A percentile compares a stretch with the other conserved stretches of the same genome.
phyloP scores from a whole-genome alignment of 2,888 invertebrate genomes.

The Chydorus sphaericus region DNA sequence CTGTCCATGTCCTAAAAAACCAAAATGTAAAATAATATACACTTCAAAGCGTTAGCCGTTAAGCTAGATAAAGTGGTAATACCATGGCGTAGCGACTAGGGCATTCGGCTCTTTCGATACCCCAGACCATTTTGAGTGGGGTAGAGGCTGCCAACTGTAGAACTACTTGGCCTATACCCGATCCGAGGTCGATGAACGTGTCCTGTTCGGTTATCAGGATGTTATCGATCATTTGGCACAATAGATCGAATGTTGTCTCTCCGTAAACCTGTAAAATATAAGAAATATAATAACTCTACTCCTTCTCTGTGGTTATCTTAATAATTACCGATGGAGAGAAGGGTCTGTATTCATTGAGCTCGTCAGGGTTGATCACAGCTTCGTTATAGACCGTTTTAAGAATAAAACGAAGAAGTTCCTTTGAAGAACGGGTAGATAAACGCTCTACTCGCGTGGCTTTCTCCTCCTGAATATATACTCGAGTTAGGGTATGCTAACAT shows the following conservation, averaged over 20 bases:
- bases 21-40: conserved; percentile 18
- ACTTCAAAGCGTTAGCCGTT: conserved; percentile 7
- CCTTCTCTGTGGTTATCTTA: neutral
- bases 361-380: conserved; percentile 92
- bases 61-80: conserved; percentile 18
- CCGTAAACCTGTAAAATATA: conserved; percentile 98
- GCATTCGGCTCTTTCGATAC: conserved; percentile 93
- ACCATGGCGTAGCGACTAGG: conserved; percentile 89
- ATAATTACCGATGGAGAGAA: conserved; percentile 93
- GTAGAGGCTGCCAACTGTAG: conserved; percentile 95
- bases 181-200: conserved; percentile 95
- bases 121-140: conserved; percentile 78
- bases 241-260: conserved; percentile 94
- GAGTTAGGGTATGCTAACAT: neutral
- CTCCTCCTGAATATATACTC: conserved; percentile 59
- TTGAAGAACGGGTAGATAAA: conserved; percentile 69
- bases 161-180: conserved; percentile 97
- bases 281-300: too few relatives aligned
- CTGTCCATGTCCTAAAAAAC: conserved; percentile 59
- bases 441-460: conserved; percentile 82
- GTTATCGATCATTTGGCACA: conserved; percentile 95
- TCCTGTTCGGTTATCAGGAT: conserved; percentile 84
- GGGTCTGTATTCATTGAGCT: conserved; percentile 97
- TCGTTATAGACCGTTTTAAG: conserved; percentile 95
- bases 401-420: conserved; percentile 81